Base-by-base conservation (phyloP, 2,888 invertebrate genomes). In the Ophonus ardosiacus region DNA sequence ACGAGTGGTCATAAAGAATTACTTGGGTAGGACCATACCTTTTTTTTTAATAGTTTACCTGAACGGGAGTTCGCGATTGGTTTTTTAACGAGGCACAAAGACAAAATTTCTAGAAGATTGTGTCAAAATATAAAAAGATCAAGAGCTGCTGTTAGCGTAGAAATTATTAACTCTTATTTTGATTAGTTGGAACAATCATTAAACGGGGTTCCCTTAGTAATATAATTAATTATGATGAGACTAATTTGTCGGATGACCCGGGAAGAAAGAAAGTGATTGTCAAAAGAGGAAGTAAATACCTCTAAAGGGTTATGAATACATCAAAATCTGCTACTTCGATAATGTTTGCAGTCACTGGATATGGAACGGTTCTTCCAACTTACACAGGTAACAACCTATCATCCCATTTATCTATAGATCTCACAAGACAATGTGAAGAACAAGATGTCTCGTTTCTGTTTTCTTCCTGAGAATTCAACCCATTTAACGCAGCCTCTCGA, bases 351-450 rank as follows among this genome's bases (percentile, higher is more conserved):
- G 90, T 88, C 10, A 88, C 89, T 63, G 91, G 91, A 8, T 87
- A 86, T 82, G 91, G 91, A 6, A 85, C 87, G 61, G 21, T 90
- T 1, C 86, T 91, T 31, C 90, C 91, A 7, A 87, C 88, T 38
- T 92, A 91, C 86, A 89, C 91, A 6, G 90, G 91, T 0, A 91
- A 91, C 86, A 92, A 91, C n/a, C n/a, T n/a, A n/a, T n/a, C n/a
- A n/a, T n/a, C n/a, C n/a, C n/a, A n/a, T n/a, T n/a, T n/a, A n/a
- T n/a, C n/a, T n/a, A n/a, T n/a, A n/a, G n/a, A n/a, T n/a, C n/a
- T n/a, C n/a, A n/a, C n/a, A n/a, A n/a, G n/a, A n/a, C n/a, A n/a
- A n/a, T n/a, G n/a, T n/a, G n/a, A n/a, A n/a, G n/a, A n/a, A n/a
- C n/a, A n/a, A n/a, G n/a, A n/a, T n/a, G n/a, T n/a, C n/a, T n/a